Evolutionary conservation across 2,888 invertebrate genomes (phyloP).

Genomic region (Mechanitis messenoides): DNA sequence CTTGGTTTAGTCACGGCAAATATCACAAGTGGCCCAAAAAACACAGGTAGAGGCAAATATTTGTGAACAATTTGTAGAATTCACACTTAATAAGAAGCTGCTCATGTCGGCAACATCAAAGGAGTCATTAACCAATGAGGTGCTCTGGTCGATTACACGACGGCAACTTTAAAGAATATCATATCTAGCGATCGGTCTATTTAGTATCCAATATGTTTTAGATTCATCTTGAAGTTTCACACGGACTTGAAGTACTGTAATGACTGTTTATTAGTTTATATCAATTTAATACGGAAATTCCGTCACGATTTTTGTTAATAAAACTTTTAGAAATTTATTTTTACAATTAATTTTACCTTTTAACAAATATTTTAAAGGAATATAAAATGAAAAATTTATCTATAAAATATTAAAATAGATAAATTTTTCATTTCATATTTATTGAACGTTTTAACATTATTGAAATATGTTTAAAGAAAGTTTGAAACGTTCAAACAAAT

Average conservation of each 20-base stretch:
- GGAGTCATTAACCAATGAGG: conserved; percentile 59
- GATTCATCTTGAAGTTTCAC: not conserved
- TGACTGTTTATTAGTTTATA: no score
- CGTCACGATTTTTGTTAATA: no score
- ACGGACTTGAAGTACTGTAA: not conserved
- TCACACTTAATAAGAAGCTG: conserved; percentile 73
- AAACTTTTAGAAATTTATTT: no score
- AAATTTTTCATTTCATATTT: no score
- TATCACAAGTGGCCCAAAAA: conserved; percentile 58
- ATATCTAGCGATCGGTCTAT: not conserved
- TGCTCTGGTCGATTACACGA: conserved; percentile 62
- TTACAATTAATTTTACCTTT: no score
- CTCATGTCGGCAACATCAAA: conserved; percentile 58
- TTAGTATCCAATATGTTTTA: conserved; percentile 6
- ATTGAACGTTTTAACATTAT: no score
- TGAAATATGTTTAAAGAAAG: no score
- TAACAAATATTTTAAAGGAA: no score
- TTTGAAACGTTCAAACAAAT: no score
- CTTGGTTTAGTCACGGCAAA: conserved; percentile 65
- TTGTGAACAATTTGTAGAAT: conserved; percentile 74
- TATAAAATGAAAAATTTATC: no score
- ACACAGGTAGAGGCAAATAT: conserved; percentile 75
- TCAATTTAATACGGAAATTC: no score
- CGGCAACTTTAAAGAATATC: conserved; percentile 27
- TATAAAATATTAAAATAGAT: no score